Evolutionary conservation across 2,113 vertebrate genomes (phyloP).

Genomic region (Coryphaenoides rupestris): DNA sequence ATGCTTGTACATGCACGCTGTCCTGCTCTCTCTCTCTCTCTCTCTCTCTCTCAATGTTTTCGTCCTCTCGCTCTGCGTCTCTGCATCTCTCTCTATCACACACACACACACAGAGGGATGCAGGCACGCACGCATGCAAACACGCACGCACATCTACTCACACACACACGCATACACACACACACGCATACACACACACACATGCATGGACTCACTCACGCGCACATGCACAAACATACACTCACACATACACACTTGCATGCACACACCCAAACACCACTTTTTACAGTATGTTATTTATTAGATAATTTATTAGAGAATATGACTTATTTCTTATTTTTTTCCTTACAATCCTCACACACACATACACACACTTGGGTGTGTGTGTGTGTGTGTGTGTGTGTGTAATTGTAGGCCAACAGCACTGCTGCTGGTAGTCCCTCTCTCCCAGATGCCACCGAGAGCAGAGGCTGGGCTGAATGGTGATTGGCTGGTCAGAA

Average conservation of each 20-base stretch:
- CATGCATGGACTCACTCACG: conserved; percentile 2
- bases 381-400: conserved; percentile 6
- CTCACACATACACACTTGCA: background rate
- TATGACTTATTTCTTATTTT: conserved; percentile 43
- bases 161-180: no score
- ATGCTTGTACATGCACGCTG: no score
- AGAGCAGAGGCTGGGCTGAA: conserved; percentile 59
- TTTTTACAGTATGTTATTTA: no score
- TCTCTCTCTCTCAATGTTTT: conserved; percentile 12
- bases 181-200: background rate
- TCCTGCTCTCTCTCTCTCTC: conserved; percentile 6
- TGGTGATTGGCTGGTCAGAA: conserved; percentile 64
- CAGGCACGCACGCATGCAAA: background rate
- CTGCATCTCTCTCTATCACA: conserved; percentile 7
- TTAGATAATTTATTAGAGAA: no score
- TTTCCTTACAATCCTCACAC: background rate
- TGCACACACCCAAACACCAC: conserved; percentile 12
- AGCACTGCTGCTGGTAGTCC: conserved; percentile 46
- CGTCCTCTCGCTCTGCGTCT: conserved; percentile 9
- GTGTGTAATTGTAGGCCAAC: conserved; percentile 59
- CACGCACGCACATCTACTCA: no score
- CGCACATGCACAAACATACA: no score
- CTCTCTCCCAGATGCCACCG: conserved; percentile 58
- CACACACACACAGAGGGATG: no score
- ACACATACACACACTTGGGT: background rate